phyloP scores from a whole-genome alignment of 2,888 invertebrate genomes.

The Corythucha ciliata region DNA sequence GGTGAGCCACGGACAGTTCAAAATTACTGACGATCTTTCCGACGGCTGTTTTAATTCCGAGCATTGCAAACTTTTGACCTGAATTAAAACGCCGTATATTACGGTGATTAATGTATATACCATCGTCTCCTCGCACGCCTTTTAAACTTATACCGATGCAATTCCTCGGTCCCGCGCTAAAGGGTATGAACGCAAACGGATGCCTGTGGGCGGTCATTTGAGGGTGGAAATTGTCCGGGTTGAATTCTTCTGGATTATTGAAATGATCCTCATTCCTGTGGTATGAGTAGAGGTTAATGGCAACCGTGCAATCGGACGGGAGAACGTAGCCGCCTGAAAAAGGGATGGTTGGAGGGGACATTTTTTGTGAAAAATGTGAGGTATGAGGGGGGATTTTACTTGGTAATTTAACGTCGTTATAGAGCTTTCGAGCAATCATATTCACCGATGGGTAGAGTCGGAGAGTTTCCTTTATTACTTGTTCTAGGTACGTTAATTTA shows the following conservation, averaged over 20 bases:
- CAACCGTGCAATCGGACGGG: slow-evolving; percentile 45
- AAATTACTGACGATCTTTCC: too few relatives aligned
- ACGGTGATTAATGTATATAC: too few relatives aligned
- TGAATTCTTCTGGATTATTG: slow-evolving; percentile 39
- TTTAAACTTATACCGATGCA: too few relatives aligned
- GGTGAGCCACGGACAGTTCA: too few relatives aligned
- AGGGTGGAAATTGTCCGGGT: slow-evolving; percentile 49
- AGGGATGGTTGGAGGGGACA: too few relatives aligned
- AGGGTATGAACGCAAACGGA: slow-evolving; percentile 50
- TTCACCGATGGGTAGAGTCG: slow-evolving; percentile 50
- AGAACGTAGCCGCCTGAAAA: slow-evolving; percentile 43
- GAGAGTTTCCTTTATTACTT: slow-evolving; percentile 51
- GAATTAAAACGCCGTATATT: too few relatives aligned
- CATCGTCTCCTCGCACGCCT: too few relatives aligned
- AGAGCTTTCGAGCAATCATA: slow-evolving; percentile 43
- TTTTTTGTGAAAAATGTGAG: too few relatives aligned
- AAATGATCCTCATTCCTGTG: slow-evolving; percentile 45
- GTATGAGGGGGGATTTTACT: too few relatives aligned
- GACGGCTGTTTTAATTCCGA: too few relatives aligned
- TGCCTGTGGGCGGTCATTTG: slow-evolving; percentile 40
- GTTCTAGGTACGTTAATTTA: slow-evolving; percentile 49
- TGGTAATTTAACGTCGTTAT: slow-evolving; percentile 32
- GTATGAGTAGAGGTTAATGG: slow-evolving; percentile 42
- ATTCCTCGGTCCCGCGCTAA: slow-evolving; percentile 56
- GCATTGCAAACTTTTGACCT: too few relatives aligned